Evolutionary conservation across 2,113 vertebrate genomes (phyloP).

Genomic region (Ctenodactylus gundi): DNA sequence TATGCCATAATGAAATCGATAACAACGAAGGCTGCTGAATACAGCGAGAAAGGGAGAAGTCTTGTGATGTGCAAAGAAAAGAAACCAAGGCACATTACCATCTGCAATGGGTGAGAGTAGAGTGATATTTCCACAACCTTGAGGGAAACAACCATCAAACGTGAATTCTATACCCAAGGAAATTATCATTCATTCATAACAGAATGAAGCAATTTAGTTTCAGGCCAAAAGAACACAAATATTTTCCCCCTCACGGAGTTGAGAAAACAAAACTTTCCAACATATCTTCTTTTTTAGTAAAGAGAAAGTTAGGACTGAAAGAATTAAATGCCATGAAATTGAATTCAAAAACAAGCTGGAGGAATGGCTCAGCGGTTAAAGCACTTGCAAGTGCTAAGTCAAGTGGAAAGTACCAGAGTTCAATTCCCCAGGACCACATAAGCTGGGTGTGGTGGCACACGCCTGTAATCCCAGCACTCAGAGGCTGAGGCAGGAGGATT

Average conservation of each 20-base stretch:
- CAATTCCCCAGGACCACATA: too few species aligned
- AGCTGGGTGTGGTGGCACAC: too few species aligned
- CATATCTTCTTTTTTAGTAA: neutral
- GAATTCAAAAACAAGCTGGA: neutral
- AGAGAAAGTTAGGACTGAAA: neutral
- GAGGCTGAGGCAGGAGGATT: too few species aligned
- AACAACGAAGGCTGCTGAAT: neutral
- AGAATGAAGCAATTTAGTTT: neutral
- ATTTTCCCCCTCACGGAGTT: neutral
- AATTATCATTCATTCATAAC: neutral
- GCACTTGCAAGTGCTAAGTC: too few species aligned
- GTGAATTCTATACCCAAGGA: neutral
- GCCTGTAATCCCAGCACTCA: too few species aligned
- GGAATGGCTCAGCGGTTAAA: too few species aligned
- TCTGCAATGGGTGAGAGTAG: neutral
- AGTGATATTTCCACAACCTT: neutral
- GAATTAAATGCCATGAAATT: neutral
- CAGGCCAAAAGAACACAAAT: neutral
- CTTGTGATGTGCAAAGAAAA: neutral
- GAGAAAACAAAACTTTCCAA: neutral
- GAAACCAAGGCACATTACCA: neutral
- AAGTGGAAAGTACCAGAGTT: too few species aligned
- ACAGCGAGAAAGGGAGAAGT: neutral
- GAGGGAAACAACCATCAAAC: neutral
- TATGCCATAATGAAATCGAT: neutral